Conservation (phyloP, 2,113 vertebrate genomes). For the Gallinago paraguaiae region DNA sequence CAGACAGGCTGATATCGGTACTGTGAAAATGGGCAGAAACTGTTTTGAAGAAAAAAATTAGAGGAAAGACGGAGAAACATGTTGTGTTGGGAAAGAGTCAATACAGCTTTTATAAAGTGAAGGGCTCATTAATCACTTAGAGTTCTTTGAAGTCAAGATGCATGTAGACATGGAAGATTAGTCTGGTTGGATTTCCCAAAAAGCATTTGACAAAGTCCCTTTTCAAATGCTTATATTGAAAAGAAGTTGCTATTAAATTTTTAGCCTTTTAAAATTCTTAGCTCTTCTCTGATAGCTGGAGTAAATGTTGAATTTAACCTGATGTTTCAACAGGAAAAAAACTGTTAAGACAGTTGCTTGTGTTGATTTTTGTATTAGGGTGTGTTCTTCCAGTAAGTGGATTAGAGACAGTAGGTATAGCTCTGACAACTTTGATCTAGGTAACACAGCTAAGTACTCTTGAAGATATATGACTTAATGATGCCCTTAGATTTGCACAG, state of each 20-base stretch:
- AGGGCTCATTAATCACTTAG: background rate
- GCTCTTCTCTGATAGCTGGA: background rate
- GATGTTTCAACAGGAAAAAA: background rate
- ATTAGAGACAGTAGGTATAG: background rate
- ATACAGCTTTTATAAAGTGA: background rate
- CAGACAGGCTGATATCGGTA: constrained; percentile 30
- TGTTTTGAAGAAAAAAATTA: constrained; percentile 22
- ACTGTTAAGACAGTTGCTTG: background rate
- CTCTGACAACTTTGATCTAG: background rate
- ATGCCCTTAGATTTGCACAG: background rate
- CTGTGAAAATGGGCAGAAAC: constrained; percentile 28
- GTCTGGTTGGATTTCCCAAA: background rate
- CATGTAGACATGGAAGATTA: background rate
- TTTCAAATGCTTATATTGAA: background rate
- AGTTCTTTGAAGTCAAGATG: constrained; percentile 12
- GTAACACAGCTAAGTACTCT: background rate
- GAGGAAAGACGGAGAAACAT: background rate
- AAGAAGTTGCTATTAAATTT: background rate
- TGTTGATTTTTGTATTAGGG: background rate
- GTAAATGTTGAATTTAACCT: background rate
- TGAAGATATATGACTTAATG: background rate
- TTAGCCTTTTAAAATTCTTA: background rate
- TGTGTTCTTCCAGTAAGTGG: background rate
- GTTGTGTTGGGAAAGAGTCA: background rate
- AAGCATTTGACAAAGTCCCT: background rate